Evolutionary conservation across 2,113 vertebrate species (phyloP), one percentile per base, ranked within the genome.

Genomic region (Odontophorus gujanensis): DNA sequence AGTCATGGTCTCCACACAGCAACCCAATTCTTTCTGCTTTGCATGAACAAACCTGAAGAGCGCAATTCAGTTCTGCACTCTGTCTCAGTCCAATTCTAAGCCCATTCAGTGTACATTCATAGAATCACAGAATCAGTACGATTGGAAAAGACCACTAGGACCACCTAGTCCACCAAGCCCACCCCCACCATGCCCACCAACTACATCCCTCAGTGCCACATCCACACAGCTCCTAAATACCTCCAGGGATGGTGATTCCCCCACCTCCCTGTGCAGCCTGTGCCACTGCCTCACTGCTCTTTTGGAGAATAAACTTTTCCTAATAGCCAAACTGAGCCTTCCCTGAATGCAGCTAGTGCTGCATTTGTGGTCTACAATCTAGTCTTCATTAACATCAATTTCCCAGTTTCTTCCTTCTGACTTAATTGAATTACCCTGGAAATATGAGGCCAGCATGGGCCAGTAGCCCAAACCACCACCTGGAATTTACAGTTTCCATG

Each of bases 401-500:
- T 92, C 85, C 75, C 61, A 72, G 2, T 26, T 65, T 67, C 43
- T 91, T 91, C 67, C 34, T 65, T 85, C 81, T 67, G 28, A 66
- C 71, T 87, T 85, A 63, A 76, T 47, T 89, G 25, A 92, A 94
- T 82, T 75, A 73, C 42, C 42, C 15, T 43, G 45, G 55, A 24
- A 91, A 43, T 28, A 68, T 4, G 36, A 79, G 14, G 21, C 51
- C 38, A 92, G 21, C 38, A 82, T 63, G 85, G 85, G 81, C 63
- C 45, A 82, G 38, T 19, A 85, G 72, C 67, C 91, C 79, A 87
- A 89, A 69, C 26, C 87, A 63, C 19, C 68, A 87, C 59, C 85
- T 87, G 81, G 67, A 91, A 85, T 68, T 92, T 45, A 87, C 61
- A 72, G 73, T 71, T 93, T 93, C 53, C 45, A 61, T 55, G 66